A percentile compares a stretch with the other conserved stretches of the same genome.
Evolutionary conservation across 2,888 invertebrate species (phyloP).

Genomic region (Octonoba sinensis): DNA sequence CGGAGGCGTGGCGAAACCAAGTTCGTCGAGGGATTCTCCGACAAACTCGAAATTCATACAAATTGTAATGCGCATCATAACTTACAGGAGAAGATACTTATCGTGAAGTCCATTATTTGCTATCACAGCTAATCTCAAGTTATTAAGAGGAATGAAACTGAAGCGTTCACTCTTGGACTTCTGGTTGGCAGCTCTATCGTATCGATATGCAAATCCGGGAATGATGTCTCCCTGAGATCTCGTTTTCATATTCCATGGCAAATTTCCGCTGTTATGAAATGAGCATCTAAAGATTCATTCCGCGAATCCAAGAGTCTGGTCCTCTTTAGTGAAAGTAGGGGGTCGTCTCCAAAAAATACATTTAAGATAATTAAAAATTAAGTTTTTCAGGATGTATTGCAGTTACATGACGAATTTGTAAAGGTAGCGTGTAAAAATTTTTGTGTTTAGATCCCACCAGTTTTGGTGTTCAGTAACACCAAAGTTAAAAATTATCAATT

Average conservation of each 20-base stretch:
- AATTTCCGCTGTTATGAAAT: slow-evolving; percentile 63
- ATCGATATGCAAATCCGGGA: slow-evolving; percentile 60
- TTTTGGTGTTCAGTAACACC: too few relatives aligned
- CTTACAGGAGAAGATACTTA: slow-evolving; percentile 49
- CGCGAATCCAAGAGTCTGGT: slow-evolving; percentile 1
- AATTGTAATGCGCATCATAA: slow-evolving; percentile 49
- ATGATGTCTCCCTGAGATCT: slow-evolving; percentile 53
- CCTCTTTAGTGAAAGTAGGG: background rate
- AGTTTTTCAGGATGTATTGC: too few relatives aligned
- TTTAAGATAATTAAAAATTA: too few relatives aligned
- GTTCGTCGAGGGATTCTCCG: slow-evolving; percentile 12
- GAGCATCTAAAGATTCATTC: slow-evolving; percentile 62
- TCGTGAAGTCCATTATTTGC: slow-evolving; percentile 49
- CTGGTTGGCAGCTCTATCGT: slow-evolving; percentile 27
- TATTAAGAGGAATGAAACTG: slow-evolving; percentile 55
- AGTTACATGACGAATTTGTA: too few relatives aligned
- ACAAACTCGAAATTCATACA: slow-evolving; percentile 50
- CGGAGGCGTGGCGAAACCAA: slow-evolving; percentile 14
- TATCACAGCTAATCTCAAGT: slow-evolving; percentile 57
- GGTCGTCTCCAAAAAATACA: slow-evolving; percentile 13
- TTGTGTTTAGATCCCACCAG: too few relatives aligned
- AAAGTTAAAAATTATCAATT: too few relatives aligned
- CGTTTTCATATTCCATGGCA: slow-evolving; percentile 61
- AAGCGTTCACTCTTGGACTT: background rate
- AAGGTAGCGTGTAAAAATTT: too few relatives aligned